Conservation (phyloP, 2,888 invertebrate species). For the Tetrapedia diversipes region DNA sequence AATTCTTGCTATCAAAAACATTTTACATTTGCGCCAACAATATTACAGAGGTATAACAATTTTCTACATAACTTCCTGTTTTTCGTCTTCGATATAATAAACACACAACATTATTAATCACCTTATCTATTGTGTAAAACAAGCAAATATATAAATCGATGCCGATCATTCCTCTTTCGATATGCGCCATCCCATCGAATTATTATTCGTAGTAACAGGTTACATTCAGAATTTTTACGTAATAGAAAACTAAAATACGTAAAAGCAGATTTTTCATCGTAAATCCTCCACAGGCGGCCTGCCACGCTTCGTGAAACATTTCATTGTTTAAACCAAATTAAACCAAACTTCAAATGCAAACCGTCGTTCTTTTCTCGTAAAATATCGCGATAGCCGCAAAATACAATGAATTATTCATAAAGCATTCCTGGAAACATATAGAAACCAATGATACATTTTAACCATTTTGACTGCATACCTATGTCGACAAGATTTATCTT, state of each 20-base stretch:
- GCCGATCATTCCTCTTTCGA: background rate
- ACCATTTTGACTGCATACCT: too few species aligned
- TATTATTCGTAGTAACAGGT: background rate
- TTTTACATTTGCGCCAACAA: too few species aligned
- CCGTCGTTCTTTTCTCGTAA: background rate
- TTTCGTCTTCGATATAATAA: too few species aligned
- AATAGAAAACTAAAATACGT: background rate
- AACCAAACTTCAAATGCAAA: background rate
- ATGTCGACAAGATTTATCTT: too few species aligned
- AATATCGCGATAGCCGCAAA: background rate
- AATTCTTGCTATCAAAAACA: background rate
- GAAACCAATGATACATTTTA: too few species aligned
- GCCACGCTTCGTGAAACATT: background rate
- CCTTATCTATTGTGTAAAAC: too few species aligned
- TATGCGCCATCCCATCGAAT: background rate
- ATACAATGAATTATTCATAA: background rate
- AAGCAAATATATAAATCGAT: background rate
- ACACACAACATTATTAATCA: too few species aligned
- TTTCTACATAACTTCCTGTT: too few species aligned
- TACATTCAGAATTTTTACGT: background rate
- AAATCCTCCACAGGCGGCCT: background rate
- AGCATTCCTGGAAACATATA: background rate
- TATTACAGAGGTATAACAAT: too few species aligned
- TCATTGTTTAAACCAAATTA: background rate
- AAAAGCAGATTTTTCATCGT: background rate